Evolutionary conservation across 2,113 vertebrate genomes (phyloP).

Genomic region (Corynorhinus townsendii): DNA sequence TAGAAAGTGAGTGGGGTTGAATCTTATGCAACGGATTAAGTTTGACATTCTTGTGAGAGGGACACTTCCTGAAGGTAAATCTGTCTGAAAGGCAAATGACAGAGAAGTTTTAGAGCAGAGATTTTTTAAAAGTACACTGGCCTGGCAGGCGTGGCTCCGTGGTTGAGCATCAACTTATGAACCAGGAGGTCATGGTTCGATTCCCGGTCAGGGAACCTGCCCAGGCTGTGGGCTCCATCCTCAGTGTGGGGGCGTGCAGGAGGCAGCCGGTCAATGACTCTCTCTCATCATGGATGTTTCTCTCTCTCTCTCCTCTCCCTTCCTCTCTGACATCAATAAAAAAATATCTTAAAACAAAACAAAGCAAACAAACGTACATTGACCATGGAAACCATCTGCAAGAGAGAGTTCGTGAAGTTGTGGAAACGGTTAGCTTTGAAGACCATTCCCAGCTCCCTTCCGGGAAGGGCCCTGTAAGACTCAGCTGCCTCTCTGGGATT

Average conservation of each 20-base stretch:
- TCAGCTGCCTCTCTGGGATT: constrained; percentile 47
- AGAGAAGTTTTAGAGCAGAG: background rate
- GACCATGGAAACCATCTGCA: constrained; percentile 28
- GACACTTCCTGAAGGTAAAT: constrained; percentile 40
- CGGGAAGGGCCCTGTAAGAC: constrained; percentile 22
- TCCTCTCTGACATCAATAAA: no score
- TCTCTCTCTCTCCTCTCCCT: no score
- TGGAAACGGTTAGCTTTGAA: constrained; percentile 60
- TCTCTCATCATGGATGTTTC: no score
- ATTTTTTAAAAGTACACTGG: background rate
- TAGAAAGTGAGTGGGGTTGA: constrained; percentile 64
- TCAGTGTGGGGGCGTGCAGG: no score
- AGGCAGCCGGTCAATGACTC: no score
- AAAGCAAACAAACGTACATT: background rate
- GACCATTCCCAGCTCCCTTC: constrained; percentile 2
- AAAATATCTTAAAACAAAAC: no score
- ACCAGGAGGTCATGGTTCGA: no score
- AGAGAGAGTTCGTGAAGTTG: constrained; percentile 44
- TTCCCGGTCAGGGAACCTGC: no score
- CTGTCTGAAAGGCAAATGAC: background rate
- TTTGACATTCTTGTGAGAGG: constrained; percentile 47
- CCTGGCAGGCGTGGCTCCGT: no score
- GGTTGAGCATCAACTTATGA: no score
- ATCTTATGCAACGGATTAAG: constrained; percentile 50
- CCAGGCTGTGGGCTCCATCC: no score